A percentile compares a stretch with the other conserved stretches of the same genome.
Conservation (phyloP, 53 echinoderm and acorn worm genomes). For the Mesocentrotus franciscanus region DNA sequence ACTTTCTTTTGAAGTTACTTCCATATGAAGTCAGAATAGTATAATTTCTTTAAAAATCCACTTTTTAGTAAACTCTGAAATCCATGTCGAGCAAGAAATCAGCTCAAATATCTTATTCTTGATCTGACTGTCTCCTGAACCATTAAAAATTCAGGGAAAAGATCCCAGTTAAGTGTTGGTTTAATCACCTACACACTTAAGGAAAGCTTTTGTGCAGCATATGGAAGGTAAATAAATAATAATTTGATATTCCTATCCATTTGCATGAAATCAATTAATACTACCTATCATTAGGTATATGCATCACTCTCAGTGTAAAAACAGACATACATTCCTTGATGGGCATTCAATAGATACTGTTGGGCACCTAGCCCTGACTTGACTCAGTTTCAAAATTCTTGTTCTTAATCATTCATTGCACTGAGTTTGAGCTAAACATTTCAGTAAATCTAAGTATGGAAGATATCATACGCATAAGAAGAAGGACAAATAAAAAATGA, state of each 20-base stretch:
- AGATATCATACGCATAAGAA: background rate
- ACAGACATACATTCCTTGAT: background rate
- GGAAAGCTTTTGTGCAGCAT: background rate
- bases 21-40: too few species aligned
- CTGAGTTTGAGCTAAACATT: background rate
- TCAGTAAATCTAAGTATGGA: background rate
- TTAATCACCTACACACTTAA: background rate
- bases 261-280: background rate
- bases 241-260: background rate
- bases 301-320: background rate
- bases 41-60: background rate
- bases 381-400: background rate
- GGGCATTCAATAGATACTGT: background rate
- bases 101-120: background rate
- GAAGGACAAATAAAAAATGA: background rate
- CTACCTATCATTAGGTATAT: slow-evolving; percentile 11
- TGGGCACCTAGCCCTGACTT: background rate
- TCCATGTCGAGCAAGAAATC: background rate
- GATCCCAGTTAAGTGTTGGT: background rate
- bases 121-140: background rate
- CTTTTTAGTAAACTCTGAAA: background rate
- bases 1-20: background rate
- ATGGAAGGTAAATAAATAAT: background rate
- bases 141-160: background rate
- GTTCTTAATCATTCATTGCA: background rate